phyloP scores from a whole-genome alignment of 1,140 invertebrate genomes.

The Sitobion miscanthi region DNA sequence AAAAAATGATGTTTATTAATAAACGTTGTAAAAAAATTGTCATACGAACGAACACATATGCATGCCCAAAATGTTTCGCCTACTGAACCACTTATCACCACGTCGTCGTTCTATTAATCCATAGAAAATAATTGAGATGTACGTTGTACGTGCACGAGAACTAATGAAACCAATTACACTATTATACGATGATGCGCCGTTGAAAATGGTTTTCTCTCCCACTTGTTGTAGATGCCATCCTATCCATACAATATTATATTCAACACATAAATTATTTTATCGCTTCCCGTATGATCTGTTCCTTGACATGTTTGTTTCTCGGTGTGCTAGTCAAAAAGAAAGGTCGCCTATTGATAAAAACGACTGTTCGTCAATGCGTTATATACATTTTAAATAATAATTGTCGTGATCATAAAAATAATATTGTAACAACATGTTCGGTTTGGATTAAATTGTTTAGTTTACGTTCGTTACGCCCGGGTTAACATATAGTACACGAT shows the following conservation, averaged over 20 bases:
- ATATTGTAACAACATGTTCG: neutral
- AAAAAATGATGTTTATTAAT: neutral
- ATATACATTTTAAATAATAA: slow-evolving; percentile 23
- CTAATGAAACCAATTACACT: slow-evolving; percentile 38
- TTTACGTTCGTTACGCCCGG: neutral
- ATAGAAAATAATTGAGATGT: slow-evolving; percentile 22
- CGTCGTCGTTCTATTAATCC: slow-evolving; percentile 4
- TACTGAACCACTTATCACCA: neutral
- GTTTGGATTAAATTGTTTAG: neutral
- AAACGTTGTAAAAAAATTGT: neutral
- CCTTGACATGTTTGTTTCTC: slow-evolving; percentile 31
- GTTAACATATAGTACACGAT: neutral
- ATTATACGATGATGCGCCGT: neutral
- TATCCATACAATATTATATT: neutral
- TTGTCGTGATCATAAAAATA: neutral
- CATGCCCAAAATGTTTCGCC: neutral
- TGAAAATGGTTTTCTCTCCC: slow-evolving; percentile 29
- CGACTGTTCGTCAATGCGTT: neutral
- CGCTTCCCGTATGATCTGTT: slow-evolving; percentile 34
- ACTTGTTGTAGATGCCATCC: neutral
- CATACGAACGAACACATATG: neutral
- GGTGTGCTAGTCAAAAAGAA: slow-evolving; percentile 19
- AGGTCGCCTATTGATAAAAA: slow-evolving; percentile 41
- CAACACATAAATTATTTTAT: slow-evolving; percentile 19
- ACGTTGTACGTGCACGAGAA: slow-evolving; percentile 30